Base-by-base conservation (phyloP, 2,797 vertebrate genomes). In the Sparus aurata region DNA sequence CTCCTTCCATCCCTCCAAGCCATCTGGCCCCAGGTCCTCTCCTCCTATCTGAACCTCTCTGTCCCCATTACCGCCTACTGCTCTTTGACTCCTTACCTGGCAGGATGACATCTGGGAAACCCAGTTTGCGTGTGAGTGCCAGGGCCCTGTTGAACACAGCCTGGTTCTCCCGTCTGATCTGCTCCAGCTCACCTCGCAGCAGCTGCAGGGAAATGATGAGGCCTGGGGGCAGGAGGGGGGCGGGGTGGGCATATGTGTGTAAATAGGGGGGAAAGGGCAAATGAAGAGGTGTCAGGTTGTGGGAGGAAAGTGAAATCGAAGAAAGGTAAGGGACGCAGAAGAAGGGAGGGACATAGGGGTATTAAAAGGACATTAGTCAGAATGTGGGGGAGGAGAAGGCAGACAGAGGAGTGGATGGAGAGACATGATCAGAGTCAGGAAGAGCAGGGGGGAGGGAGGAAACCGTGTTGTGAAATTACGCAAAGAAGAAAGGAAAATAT, bases 51-150 rank as follows among this genome's bases (percentile, higher is more conserved):
- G 52, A 67, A 57, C 46, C 75, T 60, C 71, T 64, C 47, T 64
- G 47, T 60, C 63, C 74, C 79, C 62, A 54, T 50, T 73, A 75
- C 60, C 23, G 7, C 74, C 75, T 12, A 23, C 82, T 63, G 75
- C 78, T 79, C 68, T 82, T 73, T 82, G 66, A 67, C 47, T 83
- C 71, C 96, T 95, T 92, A 99, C 98, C 98, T 94, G 98, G 98
- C 97, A 99, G 97, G 90, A 99, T 99, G 91, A 99, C 97, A 93
- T 99, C 98, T 67, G 98, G 98, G 92, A 99, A 99, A 57, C 98
- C 98, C 86, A 99, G 94, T 89, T 99, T 99, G 86, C 98, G 96
- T 20, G 98, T 99, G 87, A 99, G 96, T 43, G 98, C 98, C 73
- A 99, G 95, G 34, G 97, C 97, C 60, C 98, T 96, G 86, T 97